Evolutionary conservation across 1,140 invertebrate species (phyloP), one percentile per base, ranked within the genome.

Genomic region (Ruditapes philippinarum): DNA sequence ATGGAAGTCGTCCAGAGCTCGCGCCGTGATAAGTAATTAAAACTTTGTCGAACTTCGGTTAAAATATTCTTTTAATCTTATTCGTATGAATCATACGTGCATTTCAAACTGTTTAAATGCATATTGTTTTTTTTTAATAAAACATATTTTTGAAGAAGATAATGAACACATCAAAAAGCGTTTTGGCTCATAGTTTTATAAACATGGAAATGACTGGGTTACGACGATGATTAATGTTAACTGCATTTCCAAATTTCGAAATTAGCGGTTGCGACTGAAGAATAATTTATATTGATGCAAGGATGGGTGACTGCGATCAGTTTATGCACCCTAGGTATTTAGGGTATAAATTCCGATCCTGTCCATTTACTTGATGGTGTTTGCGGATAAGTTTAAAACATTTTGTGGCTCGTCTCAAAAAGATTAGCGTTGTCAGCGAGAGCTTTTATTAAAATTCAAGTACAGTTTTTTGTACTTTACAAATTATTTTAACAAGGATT

Each of bases 81-180:
- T n/a, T n/a, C n/a, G n/a, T 54, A 78, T 78, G 74, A 78, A n/a
- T 78, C 74, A 78, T n/a, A n/a, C n/a, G n/a, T 40, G 31, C 36
- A 70, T 36, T n/a, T 36, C 17, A 70, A 17, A 40, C 65, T 70
- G 65, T 70, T 36, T 40, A 17, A 70, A 38, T 70, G 65, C 65
- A 70, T 70, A 70, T 70, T 70, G 65, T 70, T 38, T 70, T 7
- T 38, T 38, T 70, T 22, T 38, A 70, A 70, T 38, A 45, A 45
- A 45, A 45, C 42, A 45, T 7, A 5, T n/a, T 36, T 4, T 17
- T 28, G 36, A 38, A 2, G 22, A 70, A 36, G 33, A 70, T 7
- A 70, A 19, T 70, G 36, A 70, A 22, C 65, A 38, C 65, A 70
- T 40, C 57, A 38, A 40, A 33, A 36, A 14, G 62, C 38, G 11